Conservation (phyloP, 2,797 vertebrate species). For the Meriones psammophilus region DNA sequence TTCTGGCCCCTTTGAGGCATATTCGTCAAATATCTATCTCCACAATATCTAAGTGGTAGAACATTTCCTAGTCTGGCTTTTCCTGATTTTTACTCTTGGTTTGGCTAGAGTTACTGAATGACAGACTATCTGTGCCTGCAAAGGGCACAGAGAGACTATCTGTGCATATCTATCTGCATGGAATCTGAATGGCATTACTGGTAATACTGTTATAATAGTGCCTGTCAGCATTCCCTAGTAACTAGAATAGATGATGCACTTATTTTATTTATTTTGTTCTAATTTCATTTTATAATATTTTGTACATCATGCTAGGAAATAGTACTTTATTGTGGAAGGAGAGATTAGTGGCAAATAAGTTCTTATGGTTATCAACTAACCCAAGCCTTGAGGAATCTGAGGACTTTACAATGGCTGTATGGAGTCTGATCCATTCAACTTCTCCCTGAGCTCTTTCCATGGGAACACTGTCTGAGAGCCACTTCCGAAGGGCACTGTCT, state of each 20-base stretch:
- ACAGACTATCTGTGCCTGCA: no score
- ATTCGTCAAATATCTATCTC: neutral
- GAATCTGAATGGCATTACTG: neutral
- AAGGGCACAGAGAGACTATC: neutral
- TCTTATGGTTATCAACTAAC: neutral
- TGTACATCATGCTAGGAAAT: neutral
- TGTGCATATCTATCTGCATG: neutral
- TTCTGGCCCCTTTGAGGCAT: neutral
- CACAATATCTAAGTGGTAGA: neutral
- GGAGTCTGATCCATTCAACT: neutral
- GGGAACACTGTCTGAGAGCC: neutral
- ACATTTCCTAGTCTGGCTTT: neutral
- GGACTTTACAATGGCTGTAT: neutral
- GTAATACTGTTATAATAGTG: neutral
- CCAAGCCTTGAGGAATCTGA: neutral
- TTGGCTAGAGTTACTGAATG: neutral
- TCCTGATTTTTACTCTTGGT: neutral
- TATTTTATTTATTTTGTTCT: neutral
- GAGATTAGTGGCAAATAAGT: neutral
- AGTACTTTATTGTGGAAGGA: neutral
- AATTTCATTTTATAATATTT: neutral
- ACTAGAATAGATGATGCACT: neutral
- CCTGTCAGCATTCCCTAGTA: neutral
- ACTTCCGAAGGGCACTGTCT: neutral
- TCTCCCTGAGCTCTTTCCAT: neutral